phyloP scores from a whole-genome alignment of 64 coral and sea anemone genomes.

The Montipora efflorescens region DNA sequence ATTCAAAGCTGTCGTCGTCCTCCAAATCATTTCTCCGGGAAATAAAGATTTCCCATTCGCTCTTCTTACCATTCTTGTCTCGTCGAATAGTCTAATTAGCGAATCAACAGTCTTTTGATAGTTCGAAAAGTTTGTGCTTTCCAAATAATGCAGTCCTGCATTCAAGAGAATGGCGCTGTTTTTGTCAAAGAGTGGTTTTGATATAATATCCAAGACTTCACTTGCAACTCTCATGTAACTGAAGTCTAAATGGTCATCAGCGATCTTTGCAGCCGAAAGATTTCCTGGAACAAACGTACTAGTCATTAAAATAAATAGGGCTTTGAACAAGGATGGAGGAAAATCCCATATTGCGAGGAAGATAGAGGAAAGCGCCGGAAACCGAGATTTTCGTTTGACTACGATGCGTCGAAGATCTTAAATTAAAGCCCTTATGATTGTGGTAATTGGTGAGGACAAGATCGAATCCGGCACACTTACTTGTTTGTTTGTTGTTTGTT shows the following conservation, averaged over 20 bases:
- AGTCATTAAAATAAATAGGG: background rate
- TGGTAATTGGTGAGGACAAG: no score
- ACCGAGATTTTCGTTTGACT: no score
- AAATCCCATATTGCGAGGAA: no score
- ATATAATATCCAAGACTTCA: constrained; percentile 82
- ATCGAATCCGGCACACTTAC: no score
- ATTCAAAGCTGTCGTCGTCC: constrained; percentile 82
- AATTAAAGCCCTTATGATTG: no score
- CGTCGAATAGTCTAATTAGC: constrained; percentile 70
- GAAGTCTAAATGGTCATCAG: constrained; percentile 78
- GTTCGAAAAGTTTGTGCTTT: constrained; percentile 91
- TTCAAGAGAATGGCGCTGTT: constrained; percentile 78
- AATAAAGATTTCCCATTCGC: constrained; percentile 53
- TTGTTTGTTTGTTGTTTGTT: no score
- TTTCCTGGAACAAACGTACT: constrained; percentile 34
- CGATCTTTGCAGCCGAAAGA: constrained; percentile 49
- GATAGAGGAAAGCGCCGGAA: no score
- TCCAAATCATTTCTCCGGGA: constrained; percentile 90
- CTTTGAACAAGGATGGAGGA: no score
- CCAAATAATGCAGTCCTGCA: constrained; percentile 89
- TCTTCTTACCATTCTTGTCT: constrained; percentile 31
- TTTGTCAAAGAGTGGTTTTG: constrained; percentile 70
- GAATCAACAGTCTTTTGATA: constrained; percentile 72
- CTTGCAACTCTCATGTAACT: constrained; percentile 73
- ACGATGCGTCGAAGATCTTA: no score